phyloP scores from a whole-genome alignment of 1,140 invertebrate genomes.

The Rhopalosiphum maidis region DNA sequence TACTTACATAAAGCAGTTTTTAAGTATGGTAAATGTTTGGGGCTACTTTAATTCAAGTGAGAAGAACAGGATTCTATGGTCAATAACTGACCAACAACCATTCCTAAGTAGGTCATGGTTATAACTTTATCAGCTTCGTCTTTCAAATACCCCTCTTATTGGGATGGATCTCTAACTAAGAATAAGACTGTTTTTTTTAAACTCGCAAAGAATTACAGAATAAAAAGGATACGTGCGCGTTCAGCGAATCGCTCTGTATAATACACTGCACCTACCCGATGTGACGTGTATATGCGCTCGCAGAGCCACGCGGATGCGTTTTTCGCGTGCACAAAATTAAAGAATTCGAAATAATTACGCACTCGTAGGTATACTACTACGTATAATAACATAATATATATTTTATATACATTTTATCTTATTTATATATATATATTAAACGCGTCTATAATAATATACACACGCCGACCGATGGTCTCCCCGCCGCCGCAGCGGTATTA shows the following conservation, averaged over 20 bases:
- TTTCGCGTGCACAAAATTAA: constrained; percentile 34
- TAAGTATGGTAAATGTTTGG: no score
- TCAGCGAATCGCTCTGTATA: background rate
- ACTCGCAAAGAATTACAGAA: no score
- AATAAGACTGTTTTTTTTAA: no score
- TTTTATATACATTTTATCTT: background rate
- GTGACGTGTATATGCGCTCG: background rate
- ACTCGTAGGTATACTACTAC: background rate
- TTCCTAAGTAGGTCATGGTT: no score
- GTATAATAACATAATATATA: background rate
- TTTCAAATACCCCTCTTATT: no score
- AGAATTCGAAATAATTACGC: constrained; percentile 23
- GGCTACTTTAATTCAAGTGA: no score
- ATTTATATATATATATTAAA: background rate
- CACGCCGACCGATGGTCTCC: background rate
- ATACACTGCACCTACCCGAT: background rate
- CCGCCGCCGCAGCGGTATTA: background rate
- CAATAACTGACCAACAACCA: no score
- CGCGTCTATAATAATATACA: background rate
- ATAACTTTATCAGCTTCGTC: no score
- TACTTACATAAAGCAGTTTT: no score
- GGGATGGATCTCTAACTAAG: no score
- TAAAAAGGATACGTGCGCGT: no score
- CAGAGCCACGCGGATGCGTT: background rate
- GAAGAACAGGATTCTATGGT: no score